A percentile compares a stretch with the other conserved stretches of the same genome.
phyloP scores from a whole-genome alignment of 2,888 invertebrate species.

The Hedychridium roseum region DNA sequence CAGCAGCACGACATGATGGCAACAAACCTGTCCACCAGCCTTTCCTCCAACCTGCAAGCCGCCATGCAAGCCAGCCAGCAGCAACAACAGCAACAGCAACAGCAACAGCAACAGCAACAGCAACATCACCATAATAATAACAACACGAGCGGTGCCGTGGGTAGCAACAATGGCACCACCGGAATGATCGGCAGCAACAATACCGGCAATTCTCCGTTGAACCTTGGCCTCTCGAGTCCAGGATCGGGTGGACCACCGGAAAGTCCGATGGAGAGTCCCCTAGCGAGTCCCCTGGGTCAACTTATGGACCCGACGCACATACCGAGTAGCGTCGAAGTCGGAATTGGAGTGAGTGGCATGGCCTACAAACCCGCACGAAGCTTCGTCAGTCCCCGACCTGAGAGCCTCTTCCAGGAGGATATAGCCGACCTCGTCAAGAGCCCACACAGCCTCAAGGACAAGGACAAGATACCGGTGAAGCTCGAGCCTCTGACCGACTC shows the following conservation, averaged over 20 bases:
- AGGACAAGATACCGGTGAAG: slow-evolving; percentile 71
- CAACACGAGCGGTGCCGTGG: slow-evolving; percentile 49
- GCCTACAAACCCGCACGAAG: slow-evolving; percentile 71
- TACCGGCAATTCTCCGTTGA: slow-evolving; percentile 58
- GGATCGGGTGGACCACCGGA: slow-evolving; percentile 66
- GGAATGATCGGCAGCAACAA: slow-evolving; percentile 61
- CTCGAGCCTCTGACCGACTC: slow-evolving; percentile 75
- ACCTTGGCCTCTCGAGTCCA: slow-evolving; percentile 67
- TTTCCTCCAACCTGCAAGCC: slow-evolving; percentile 56
- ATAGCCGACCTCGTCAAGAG: slow-evolving; percentile 73
- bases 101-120: slow-evolving; percentile 23
- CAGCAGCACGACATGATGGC: slow-evolving; percentile 66
- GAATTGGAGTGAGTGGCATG: slow-evolving; percentile 71
- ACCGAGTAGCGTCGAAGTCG: slow-evolving; percentile 67
- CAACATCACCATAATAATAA: too few species aligned
- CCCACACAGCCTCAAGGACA: slow-evolving; percentile 60
- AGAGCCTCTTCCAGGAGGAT: slow-evolving; percentile 71
- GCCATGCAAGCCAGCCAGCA: slow-evolving; percentile 65
- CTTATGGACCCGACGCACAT: slow-evolving; percentile 71
- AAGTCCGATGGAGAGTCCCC: slow-evolving; percentile 70
- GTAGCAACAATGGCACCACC: slow-evolving; percentile 59
- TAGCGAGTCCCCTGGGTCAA: slow-evolving; percentile 72
- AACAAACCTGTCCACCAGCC: slow-evolving; percentile 56
- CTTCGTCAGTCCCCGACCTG: slow-evolving; percentile 72
- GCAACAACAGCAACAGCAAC: slow-evolving; percentile 54